These are phyloP conservation scores for Dicyrtoma fusca DNA, from an alignment of 2,888 invertebrate species.

Conservation along the genomic window DNA sequence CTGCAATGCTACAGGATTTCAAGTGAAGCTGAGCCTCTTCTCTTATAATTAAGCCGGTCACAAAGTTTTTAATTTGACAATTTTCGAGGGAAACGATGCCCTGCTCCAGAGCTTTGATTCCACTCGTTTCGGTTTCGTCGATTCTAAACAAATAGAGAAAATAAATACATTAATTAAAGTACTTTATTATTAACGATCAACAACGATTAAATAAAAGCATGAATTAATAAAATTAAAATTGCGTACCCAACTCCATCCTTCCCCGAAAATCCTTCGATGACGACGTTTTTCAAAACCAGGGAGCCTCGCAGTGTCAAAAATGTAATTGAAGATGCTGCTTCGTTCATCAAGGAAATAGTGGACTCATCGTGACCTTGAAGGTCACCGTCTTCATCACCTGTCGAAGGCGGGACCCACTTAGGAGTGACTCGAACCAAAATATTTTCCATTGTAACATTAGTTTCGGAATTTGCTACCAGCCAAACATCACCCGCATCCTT, in stretches of 20 bases:
- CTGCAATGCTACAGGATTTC: not conserved
- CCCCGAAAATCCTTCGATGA: slow-evolving; percentile 13
- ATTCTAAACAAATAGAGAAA: slow-evolving; percentile 1
- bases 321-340: slow-evolving; percentile 10
- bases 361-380: not conserved
- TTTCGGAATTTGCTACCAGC: slow-evolving; percentile 14
- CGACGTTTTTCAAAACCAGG: slow-evolving; percentile 11
- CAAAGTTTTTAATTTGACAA: slow-evolving; percentile 2
- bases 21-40: not conserved
- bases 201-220: not conserved
- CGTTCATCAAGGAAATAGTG: slow-evolving; percentile 1
- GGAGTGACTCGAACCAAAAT: not conserved
- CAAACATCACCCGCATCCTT: slow-evolving; percentile 27
- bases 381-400: slow-evolving; percentile 7
- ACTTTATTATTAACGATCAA: too few species aligned
- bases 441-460: not conserved
- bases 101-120: slow-evolving; percentile 17
- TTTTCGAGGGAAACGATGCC: not conserved
- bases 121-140: slow-evolving; percentile 22
- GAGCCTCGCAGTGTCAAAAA: slow-evolving; percentile 2
- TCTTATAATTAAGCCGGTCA: slow-evolving; percentile 9
- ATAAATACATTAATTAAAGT: not conserved
- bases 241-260: slow-evolving; percentile 15
- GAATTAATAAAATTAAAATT: not conserved
- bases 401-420: not conserved